Evolutionary conservation across 1,140 invertebrate species (phyloP), one percentile per base, ranked within the genome.

Genomic region (Monochamus saltuarius): DNA sequence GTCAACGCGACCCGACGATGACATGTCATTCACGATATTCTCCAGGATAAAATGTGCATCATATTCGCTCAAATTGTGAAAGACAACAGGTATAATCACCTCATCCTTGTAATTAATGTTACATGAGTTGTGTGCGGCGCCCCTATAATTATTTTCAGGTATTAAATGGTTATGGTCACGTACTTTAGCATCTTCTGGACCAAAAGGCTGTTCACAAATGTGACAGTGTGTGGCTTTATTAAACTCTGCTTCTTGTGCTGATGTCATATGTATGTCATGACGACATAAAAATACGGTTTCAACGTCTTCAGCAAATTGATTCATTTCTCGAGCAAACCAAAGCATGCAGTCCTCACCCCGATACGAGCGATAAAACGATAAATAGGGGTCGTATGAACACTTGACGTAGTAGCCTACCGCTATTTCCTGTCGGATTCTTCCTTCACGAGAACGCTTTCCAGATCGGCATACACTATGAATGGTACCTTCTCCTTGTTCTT

Each of bases 401-500:
- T 52, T 58, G 10, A 58, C 10, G 22, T 50, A 52, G 45, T 58
- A 53, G 42, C 36, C 60, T 13, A 42, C 53, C 49, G 69, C 70
- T 65, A 70, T 13, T 46, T 45, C 51, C 47, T 29, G 6, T 6
- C 6, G 22, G n/a, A n/a, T 29, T 34, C 9, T 49, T 56, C 7
- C 14, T 35, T 34, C 10, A 34, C 52, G 6, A 37, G 16, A 35
- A 42, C 16, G 10, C 14, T 59, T 47, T 43, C 39, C 38, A 58
- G 57, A 66, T 76, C 71, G 14, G 68, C 71, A 61, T 77, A 75
- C 46, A 75, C 64, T 29, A 67, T 56, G 54, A 77, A 72, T 22
- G 69, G 66, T 42, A 68, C 60, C 47, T 59, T 59, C 62, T 69
- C 55, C 61, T 70, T 65, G 52, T 62, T 58, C 10, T 56, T 34